Conservation (phyloP, 2,113 vertebrate species). For the Aspiorhynchus laticeps region DNA sequence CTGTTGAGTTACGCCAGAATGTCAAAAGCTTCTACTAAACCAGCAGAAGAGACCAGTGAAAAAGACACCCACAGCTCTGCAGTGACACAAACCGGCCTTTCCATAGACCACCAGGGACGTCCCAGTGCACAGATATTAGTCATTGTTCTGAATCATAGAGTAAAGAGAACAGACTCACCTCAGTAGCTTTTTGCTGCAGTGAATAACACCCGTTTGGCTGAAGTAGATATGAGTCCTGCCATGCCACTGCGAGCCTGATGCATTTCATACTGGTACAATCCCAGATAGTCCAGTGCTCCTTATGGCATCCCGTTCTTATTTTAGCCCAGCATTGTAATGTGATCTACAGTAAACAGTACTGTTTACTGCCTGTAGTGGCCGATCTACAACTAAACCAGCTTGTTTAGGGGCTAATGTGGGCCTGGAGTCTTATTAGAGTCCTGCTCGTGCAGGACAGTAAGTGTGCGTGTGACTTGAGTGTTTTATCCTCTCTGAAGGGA, state of each 20-base stretch:
- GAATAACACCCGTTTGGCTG: background rate
- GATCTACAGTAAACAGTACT: slow-evolving; percentile 5
- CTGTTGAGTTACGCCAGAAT: background rate
- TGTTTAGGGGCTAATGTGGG: slow-evolving; percentile 51
- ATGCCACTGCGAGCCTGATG: background rate
- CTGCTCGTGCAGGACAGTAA: slow-evolving; percentile 46
- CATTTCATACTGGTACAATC: background rate
- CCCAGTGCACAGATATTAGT: background rate
- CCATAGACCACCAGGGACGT: background rate
- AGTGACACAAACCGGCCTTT: background rate
- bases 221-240: background rate
- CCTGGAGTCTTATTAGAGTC: slow-evolving; percentile 49
- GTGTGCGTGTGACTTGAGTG: background rate
- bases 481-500: slow-evolving; percentile 63
- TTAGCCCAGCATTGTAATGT: slow-evolving; percentile 50
- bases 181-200: background rate
- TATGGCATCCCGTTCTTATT: slow-evolving; percentile 49
- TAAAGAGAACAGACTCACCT: background rate
- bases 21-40: background rate
- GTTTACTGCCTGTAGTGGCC: background rate
- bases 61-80: background rate
- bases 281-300: background rate
- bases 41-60: background rate
- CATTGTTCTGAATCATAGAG: background rate
- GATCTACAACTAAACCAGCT: background rate